Evolutionary conservation across 2,888 invertebrate species (phyloP), one percentile per base, ranked within the genome.

Genomic region (Atethmia centrago): DNA sequence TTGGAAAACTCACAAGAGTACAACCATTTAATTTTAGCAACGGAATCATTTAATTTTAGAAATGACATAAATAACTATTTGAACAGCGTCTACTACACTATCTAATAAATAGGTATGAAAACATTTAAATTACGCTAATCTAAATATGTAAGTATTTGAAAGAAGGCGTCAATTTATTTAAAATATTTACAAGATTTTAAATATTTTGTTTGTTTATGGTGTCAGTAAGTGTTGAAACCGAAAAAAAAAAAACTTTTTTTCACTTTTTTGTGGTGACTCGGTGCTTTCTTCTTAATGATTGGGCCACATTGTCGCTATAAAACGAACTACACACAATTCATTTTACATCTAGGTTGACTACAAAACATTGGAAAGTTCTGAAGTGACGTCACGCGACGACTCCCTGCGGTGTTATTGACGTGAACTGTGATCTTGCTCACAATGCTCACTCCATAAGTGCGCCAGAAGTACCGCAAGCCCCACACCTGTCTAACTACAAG

Each of bases 281-380:
- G n/a, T n/a, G n/a, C n/a, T n/a, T n/a, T n/a, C n/a, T n/a, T n/a
- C n/a, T n/a, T n/a, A n/a, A n/a, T n/a, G n/a, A n/a, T n/a, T n/a
- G n/a, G n/a, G n/a, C n/a, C n/a, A n/a, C n/a, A n/a, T n/a, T n/a
- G n/a, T n/a, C n/a, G n/a, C n/a, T n/a, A n/a, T n/a, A n/a, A n/a
- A n/a, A n/a, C n/a, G n/a, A n/a, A n/a, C n/a, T n/a, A n/a, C n/a
- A n/a, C n/a, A n/a, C n/a, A n/a, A n/a, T n/a, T n/a, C n/a, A n/a
- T n/a, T n/a, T n/a, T n/a, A n/a, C n/a, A n/a, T n/a, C n/a, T 31
- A 81, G 58, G 45, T 70, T 81, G 84, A 64, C 67, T 82, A 82
- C 77, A 76, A 82, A 85, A 62, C 77, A 82, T 71, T 82, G 82
- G 77, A 82, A 82, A 82, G 83, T 71, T 77, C 36, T 70, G 42